Evolutionary conservation across 2,888 invertebrate genomes (phyloP), one percentile per base, ranked within the genome.

Genomic region (Quadroppia sp.): DNA sequence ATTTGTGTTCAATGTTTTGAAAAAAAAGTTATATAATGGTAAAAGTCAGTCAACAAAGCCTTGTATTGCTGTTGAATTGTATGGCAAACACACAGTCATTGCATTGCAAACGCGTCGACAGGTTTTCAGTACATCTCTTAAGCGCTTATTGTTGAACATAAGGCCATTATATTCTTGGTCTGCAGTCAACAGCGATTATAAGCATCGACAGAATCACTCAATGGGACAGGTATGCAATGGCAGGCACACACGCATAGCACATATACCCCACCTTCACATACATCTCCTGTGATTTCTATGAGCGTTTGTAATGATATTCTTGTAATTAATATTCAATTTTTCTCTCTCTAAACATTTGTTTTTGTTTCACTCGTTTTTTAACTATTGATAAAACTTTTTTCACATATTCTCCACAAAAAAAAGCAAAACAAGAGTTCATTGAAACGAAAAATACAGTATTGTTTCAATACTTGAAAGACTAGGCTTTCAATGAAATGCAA

Each of bases 401-500:
- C n/a, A n/a, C n/a, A n/a, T n/a, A n/a, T n/a, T n/a, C n/a, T n/a
- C n/a, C n/a, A n/a, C n/a, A n/a, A n/a, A n/a, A n/a, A n/a, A n/a
- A n/a, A n/a, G n/a, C n/a, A n/a, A n/a, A n/a, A n/a, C n/a, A 53
- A 53, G 53, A 53, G 53, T 53, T 53, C 53, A 53, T 25, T 53
- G 53, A 53, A 53, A 20, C 3, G 20, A n/a, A n/a, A n/a, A n/a
- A n/a, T n/a, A n/a, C n/a, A n/a, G n/a, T n/a, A n/a, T n/a, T n/a
- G n/a, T n/a, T n/a, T n/a, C n/a, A n/a, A n/a, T n/a, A n/a, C n/a
- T n/a, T n/a, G n/a, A n/a, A n/a, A n/a, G n/a, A n/a, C n/a, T n/a
- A n/a, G n/a, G n/a, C n/a, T n/a, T n/a, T n/a, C n/a, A n/a, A n/a
- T n/a, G n/a, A n/a, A n/a, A n/a, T n/a, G n/a, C n/a, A n/a, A n/a